Percentiles rank a stretch among this genome's conserved stretches.
Conservation (phyloP, 2,888 invertebrate species). For the Plutella xylostella region DNA sequence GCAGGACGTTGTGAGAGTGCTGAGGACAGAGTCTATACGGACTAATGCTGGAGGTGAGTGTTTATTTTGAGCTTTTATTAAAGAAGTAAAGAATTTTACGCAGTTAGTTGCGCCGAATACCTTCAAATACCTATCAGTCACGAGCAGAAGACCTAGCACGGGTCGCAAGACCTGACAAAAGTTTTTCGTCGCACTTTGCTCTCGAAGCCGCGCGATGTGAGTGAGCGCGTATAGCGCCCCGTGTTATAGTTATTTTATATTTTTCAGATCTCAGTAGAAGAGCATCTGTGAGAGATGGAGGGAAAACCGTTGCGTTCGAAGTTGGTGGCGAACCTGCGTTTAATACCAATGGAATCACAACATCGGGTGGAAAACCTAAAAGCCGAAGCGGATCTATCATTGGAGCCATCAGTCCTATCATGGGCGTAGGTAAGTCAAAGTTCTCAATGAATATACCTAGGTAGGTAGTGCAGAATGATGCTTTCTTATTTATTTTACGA, state of each 20-base stretch:
- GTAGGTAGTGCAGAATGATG: too few relatives aligned
- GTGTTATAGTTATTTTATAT: background rate
- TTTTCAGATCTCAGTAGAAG: slow-evolving; percentile 47
- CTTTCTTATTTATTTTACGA: too few relatives aligned
- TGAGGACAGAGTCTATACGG: slow-evolving; percentile 49
- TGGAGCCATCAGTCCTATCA: slow-evolving; percentile 62
- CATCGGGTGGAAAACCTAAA: slow-evolving; percentile 39
- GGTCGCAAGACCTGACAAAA: too few relatives aligned
- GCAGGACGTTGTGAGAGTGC: slow-evolving; percentile 32
- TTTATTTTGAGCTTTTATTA: too few relatives aligned
- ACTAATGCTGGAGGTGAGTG: slow-evolving; percentile 18
- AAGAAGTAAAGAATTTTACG: too few relatives aligned
- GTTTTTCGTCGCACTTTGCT: too few relatives aligned
- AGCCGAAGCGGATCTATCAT: slow-evolving; percentile 64
- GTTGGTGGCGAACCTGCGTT: slow-evolving; percentile 18
- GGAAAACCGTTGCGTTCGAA: slow-evolving; percentile 51
- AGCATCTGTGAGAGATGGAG: slow-evolving; percentile 46
- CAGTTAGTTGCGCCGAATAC: slow-evolving; percentile 5
- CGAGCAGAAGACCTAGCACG: too few relatives aligned
- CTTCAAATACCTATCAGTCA: too few relatives aligned
- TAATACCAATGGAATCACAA: background rate
- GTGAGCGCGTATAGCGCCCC: too few relatives aligned
- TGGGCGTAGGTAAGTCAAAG: slow-evolving; percentile 51
- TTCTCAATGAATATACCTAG: too few relatives aligned
- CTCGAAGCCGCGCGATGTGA: too few relatives aligned